Percentiles rank a stretch among this genome's conserved stretches.
Conservation (phyloP, 2,888 invertebrate species). For the Lomographa bimaculata region DNA sequence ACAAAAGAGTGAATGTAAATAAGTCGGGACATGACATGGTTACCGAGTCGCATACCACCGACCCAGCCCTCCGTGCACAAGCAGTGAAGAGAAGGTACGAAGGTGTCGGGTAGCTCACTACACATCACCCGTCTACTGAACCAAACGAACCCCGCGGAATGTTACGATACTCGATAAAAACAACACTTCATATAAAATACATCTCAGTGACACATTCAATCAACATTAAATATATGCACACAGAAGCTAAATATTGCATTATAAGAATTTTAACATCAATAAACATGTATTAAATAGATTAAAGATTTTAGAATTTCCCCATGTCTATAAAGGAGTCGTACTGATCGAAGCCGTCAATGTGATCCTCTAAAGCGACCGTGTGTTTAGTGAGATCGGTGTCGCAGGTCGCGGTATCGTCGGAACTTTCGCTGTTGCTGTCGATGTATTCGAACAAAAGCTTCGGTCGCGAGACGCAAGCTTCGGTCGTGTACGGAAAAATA, state of each 20-base stretch:
- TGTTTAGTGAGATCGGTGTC: conserved; percentile 44
- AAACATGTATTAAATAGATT: conserved; percentile 34
- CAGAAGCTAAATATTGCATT: conserved; percentile 53
- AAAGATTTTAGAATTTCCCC: conserved; percentile 69
- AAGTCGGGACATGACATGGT: conserved; percentile 68
- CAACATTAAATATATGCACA: conserved; percentile 48
- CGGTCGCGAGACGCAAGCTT: conserved; percentile 33
- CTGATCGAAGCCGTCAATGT: conserved; percentile 68
- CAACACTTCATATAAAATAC: conserved; percentile 34
- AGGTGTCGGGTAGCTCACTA: conserved; percentile 66
- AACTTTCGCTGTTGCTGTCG: conserved; percentile 66
- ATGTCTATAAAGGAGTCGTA: conserved; percentile 81
- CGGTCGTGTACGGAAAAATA: conserved; percentile 40
- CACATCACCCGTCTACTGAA: conserved; percentile 36
- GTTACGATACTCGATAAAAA: conserved; percentile 23
- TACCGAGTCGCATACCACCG: conserved; percentile 77
- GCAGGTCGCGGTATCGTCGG: conserved; percentile 67
- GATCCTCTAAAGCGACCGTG: conserved; percentile 43
- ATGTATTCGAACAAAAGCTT: conserved; percentile 62
- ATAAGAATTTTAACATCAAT: conserved; percentile 33
- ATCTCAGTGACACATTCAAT: conserved; percentile 38
- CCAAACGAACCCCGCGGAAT: conserved; percentile 38
- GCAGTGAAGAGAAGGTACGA: conserved; percentile 63
- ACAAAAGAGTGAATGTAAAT: conserved; percentile 52
- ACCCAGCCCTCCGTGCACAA: conserved; percentile 67